These are phyloP conservation scores for Micromys minutus DNA, from an alignment of 2,113 vertebrate genomes.

Conservation along the genomic window DNA sequence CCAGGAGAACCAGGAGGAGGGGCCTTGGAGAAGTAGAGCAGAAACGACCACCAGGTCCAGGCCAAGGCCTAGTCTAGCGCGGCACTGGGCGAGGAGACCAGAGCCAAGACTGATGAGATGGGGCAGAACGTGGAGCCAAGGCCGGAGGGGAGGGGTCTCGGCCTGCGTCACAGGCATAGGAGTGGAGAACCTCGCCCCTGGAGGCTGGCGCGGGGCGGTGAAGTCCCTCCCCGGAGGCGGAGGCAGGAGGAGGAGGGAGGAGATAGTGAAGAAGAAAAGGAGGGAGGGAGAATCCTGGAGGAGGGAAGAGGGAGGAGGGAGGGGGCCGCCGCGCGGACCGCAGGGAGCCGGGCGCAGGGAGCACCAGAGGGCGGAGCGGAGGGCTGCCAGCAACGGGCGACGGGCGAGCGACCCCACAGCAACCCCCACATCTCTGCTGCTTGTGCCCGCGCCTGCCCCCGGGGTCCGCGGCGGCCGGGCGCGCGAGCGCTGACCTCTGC, in stretches of 20 bases:
- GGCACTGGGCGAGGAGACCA: background rate
- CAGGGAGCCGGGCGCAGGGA: constrained; percentile 30
- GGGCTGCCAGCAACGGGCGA: constrained; percentile 10
- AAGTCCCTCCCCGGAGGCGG: constrained; percentile 61
- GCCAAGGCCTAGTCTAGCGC: background rate
- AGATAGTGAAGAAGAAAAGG: constrained; percentile 9
- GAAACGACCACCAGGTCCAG: background rate
- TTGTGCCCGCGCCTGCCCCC: background rate
- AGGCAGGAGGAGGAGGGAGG: background rate
- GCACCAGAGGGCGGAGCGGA: constrained; percentile 69
- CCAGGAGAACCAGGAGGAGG: background rate
- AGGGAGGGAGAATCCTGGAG: constrained; percentile 38
- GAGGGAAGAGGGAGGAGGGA: constrained; percentile 49
- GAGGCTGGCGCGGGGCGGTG: constrained; percentile 75
- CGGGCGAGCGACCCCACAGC: constrained; percentile 50
- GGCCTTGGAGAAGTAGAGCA: background rate
- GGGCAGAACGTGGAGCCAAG: background rate
- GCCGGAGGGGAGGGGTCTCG: background rate
- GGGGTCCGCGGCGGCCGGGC: constrained; percentile 41
- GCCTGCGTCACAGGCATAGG: background rate
- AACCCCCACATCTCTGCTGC: background rate
- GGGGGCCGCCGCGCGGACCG: constrained; percentile 11
- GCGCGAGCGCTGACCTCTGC: constrained; percentile 80
- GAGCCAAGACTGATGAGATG: background rate
- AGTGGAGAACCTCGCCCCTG: background rate